Conservation (phyloP, 2,113 vertebrate species). For the Coracopsis vasa region DNA sequence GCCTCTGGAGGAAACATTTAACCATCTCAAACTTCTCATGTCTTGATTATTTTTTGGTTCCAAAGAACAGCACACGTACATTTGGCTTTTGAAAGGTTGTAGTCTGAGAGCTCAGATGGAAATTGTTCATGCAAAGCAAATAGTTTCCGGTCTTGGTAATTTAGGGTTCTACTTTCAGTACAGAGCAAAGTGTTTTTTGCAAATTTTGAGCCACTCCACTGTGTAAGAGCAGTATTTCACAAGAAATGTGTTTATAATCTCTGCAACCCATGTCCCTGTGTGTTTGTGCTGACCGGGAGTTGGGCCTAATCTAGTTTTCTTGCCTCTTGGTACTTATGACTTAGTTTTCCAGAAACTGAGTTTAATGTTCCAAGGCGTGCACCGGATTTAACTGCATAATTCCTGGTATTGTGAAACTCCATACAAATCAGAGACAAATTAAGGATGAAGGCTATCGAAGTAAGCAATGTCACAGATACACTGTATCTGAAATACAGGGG, state of each 20-base stretch:
- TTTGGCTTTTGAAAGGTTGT: neutral
- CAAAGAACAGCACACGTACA: neutral
- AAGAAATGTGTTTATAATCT: neutral
- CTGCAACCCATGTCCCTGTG: neutral
- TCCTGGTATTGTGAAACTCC: neutral
- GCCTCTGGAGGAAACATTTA: constrained; percentile 50
- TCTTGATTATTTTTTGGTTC: constrained; percentile 53
- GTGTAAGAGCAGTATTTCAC: neutral
- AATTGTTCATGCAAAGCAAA: neutral
- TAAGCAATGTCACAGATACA: neutral
- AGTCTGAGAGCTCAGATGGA: neutral
- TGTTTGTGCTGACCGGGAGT: neutral
- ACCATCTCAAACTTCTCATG: constrained; percentile 38
- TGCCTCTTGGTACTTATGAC: neutral
- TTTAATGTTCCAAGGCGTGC: neutral
- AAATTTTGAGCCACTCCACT: neutral
- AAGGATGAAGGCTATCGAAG: neutral
- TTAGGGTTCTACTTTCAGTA: neutral
- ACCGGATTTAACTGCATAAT: neutral
- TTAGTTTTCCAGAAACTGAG: neutral
- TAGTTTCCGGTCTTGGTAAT: neutral
- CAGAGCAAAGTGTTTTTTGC: neutral
- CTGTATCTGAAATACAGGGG: neutral
- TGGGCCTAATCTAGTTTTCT: neutral
- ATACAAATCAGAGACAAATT: neutral